Evolutionary conservation across 2,113 vertebrate genomes (phyloP).

Genomic region (Mesembrinibis cayennensis): DNA sequence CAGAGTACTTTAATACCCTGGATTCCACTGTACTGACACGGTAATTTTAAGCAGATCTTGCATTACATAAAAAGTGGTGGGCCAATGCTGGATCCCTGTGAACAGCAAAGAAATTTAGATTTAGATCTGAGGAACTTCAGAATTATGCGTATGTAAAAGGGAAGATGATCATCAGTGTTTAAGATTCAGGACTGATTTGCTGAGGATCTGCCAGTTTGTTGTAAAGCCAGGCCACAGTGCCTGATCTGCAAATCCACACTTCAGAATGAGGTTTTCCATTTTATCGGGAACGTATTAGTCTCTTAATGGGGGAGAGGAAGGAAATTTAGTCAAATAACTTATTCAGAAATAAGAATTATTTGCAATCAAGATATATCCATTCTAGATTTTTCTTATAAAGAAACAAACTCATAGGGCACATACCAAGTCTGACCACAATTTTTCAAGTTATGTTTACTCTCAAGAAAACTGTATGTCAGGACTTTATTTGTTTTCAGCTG

Average conservation of each 20-base stretch:
- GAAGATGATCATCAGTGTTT: neutral
- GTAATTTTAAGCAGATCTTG: neutral
- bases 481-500: slow-evolving; percentile 58
- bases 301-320: neutral
- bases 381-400: neutral
- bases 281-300: neutral
- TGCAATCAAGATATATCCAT: neutral
- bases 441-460: neutral
- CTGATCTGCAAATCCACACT: neutral
- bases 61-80: neutral
- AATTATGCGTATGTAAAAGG: neutral
- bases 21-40: neutral
- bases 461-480: neutral
- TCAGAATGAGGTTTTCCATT: neutral
- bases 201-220: neutral
- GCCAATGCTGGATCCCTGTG: neutral
- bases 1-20: neutral
- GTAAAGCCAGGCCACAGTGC: neutral
- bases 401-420: neutral
- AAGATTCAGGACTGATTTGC: neutral
- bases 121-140: neutral
- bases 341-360: neutral
- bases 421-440: neutral
- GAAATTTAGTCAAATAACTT: neutral
- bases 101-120: neutral